Evolutionary conservation across 35 echinoderm and acorn worm species (phyloP).

Genomic region (Apostichopus japonicus): DNA sequence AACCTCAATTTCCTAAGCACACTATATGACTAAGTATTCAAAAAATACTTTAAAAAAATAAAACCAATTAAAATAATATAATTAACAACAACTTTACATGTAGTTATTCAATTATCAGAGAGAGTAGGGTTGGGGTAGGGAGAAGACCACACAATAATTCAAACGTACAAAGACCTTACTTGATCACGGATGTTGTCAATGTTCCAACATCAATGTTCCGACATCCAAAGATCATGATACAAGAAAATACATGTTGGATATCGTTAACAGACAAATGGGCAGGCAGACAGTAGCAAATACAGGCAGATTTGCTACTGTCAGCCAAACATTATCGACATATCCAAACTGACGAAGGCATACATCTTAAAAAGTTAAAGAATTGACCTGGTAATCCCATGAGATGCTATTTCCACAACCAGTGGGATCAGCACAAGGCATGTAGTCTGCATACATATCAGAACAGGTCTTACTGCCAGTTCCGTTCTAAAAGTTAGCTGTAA

Average conservation of each 20-base stretch:
- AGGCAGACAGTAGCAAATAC: not conserved
- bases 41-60: too few species aligned
- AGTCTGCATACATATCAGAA: constrained; percentile 83
- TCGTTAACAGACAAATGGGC: not conserved
- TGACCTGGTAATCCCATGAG: constrained; percentile 89
- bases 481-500: constrained; percentile 80
- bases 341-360: not conserved
- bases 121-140: too few species aligned
- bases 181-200: not conserved
- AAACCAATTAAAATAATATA: too few species aligned
- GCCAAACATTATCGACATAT: not conserved
- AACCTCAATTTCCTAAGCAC: too few species aligned
- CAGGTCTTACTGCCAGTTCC: constrained; percentile 67
- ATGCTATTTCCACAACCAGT: constrained; percentile 77
- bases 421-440: constrained; percentile 85
- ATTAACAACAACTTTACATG: too few species aligned
- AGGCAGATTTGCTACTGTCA: not conserved
- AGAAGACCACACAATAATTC: too few species aligned
- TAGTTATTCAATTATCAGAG: too few species aligned
- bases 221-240: not conserved
- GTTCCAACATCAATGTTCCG: not conserved
- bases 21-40: too few species aligned
- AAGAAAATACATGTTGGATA: not conserved
- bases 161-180: too few species aligned
- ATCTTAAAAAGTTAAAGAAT: not conserved